Base-by-base conservation (phyloP, 2,797 vertebrate genomes). In the Rhincodon typus region DNA sequence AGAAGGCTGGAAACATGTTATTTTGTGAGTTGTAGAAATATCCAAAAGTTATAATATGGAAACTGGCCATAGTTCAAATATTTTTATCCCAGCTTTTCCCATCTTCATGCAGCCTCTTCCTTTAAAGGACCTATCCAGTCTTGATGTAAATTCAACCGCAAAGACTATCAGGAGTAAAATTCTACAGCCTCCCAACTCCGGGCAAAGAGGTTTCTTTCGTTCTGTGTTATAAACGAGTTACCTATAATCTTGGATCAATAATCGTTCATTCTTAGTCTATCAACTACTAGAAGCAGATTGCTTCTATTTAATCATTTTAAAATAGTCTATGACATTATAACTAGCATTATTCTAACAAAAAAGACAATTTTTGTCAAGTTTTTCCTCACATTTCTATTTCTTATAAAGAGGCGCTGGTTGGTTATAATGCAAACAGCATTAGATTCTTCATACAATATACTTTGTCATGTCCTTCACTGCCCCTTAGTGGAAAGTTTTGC, bases 381-480 rank as follows among this genome's bases (percentile, higher is more conserved):
- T 53, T 88, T 88, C 46, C 12, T 57, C 27, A 23, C 13, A 88
- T 46, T 25, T 50, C 1, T 86, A 50, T 30, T 69, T 93, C 62
- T 30, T 88, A 50, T 15, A 30, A 12, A 62, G 8, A 88, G n/a
- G 46, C 50, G 30, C 6, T 94, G 62, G 34, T 94, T 94, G 62
- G n/a, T 94, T 70, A 94, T 94, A 67, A 38, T 69, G 19, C 21
- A 2, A n/a, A 94, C 53, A 69, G n/a, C 7, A 46, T 42, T 42
- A 25, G 66, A 42, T 94, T 94, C 38, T 94, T 21, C 66, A 42
- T 69, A 69, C 17, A 19, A 69, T 27, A 94, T 93, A 27, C 62
- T 96, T 97, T 97, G 62, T 88, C 96, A 90, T 96, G 96, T 97
- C 96, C 97, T 97, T 96, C 96, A 96, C 96, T 97, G 97, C 97